Conservation (phyloP, 2,113 vertebrate genomes). For the Dissostichus mawsoni region DNA sequence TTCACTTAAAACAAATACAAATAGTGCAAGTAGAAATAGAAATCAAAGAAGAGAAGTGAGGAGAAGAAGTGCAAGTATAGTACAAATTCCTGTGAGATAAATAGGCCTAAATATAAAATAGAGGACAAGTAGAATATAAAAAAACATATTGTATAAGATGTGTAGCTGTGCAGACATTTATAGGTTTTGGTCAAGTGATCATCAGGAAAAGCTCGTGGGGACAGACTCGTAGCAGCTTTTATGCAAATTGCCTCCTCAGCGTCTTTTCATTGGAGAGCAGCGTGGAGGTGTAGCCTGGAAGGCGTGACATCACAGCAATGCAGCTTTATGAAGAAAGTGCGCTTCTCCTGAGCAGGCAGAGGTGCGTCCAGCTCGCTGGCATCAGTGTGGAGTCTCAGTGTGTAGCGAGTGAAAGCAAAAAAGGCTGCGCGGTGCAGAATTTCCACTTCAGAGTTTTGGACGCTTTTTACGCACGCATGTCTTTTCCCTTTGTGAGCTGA, state of each 20-base stretch:
- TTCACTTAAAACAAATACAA: no score
- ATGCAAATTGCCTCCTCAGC: conserved; percentile 71
- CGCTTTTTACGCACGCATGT: conserved; percentile 24
- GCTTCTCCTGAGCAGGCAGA: conserved; percentile 65
- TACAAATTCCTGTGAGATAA: background rate
- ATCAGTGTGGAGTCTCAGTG: conserved; percentile 15
- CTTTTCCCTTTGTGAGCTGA: conserved; percentile 22
- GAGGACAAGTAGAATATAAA: conserved; percentile 8
- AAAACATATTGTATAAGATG: background rate
- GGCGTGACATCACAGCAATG: conserved; percentile 79
- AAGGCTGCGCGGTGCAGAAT: conserved; percentile 32
- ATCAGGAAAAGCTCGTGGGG: conserved; percentile 47
- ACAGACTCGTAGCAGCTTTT: conserved; percentile 55
- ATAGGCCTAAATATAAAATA: background rate
- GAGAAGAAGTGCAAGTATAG: no score
- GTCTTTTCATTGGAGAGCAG: conserved; percentile 77
- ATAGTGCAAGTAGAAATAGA: no score
- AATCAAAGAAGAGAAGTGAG: no score
- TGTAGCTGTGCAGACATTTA: conserved; percentile 34
- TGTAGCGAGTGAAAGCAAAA: conserved; percentile 16
- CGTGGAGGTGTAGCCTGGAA: conserved; percentile 69
- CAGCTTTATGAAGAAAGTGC: conserved; percentile 81
- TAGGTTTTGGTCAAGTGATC: conserved; percentile 63
- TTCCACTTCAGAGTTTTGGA: conserved; percentile 12
- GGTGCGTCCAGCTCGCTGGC: conserved; percentile 53